Conservation (phyloP, 1,140 invertebrate genomes). For the Drosophila azteca region DNA sequence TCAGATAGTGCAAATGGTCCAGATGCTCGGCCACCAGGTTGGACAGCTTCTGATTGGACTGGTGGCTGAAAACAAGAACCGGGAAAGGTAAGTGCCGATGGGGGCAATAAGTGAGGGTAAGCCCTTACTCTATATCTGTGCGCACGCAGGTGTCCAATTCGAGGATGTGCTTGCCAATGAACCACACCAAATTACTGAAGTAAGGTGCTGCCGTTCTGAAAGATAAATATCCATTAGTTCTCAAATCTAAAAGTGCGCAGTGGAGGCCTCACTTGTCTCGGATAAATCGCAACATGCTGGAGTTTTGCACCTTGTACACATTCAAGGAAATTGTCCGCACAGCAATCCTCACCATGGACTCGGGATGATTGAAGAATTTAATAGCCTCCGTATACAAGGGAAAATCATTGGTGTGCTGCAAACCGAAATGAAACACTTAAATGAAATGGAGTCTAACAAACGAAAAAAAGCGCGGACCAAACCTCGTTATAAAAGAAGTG, state of each 20-base stretch:
- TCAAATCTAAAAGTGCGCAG: neutral
- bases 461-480: neutral
- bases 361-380: conserved; percentile 99
- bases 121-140: conserved; percentile 96
- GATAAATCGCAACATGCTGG: conserved; percentile 98
- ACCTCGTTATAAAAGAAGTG: conserved; percentile 99
- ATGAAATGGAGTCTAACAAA: too few species aligned
- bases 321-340: conserved; percentile 98
- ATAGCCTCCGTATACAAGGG: conserved; percentile 99
- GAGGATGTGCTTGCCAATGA: conserved; percentile 98
- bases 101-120: rapidly evolving
- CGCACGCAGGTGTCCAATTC: conserved; percentile 97
- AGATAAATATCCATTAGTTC: neutral
- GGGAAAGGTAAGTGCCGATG: neutral
- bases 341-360: conserved; percentile 99
- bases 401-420: conserved; percentile 99
- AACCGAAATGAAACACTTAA: conserved; percentile 47
- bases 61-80: conserved; percentile 87
- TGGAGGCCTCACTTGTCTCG: conserved; percentile 87
- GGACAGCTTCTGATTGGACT: conserved; percentile 94
- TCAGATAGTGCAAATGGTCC: conserved; percentile 98
- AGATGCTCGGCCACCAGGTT: conserved; percentile 98
- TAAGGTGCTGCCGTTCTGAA: conserved; percentile 97
- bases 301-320: conserved; percentile 97
- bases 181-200: conserved; percentile 99